Evolutionary conservation across 2,113 vertebrate genomes (phyloP).

Genomic region (Cervus canadensis): DNA sequence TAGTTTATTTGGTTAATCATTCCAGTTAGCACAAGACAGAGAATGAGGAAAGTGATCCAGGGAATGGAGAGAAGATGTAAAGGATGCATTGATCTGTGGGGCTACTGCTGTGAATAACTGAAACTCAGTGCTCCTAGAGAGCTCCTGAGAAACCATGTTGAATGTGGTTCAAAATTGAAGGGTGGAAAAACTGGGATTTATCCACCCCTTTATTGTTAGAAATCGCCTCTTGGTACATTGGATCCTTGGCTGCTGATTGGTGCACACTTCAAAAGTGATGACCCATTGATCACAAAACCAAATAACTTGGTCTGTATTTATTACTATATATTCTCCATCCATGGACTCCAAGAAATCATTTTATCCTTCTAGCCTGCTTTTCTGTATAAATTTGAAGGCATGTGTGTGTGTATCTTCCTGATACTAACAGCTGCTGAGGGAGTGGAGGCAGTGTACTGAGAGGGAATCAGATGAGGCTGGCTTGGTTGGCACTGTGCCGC

Average conservation of each 20-base stretch:
- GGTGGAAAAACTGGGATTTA: background rate
- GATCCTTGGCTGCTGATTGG: background rate
- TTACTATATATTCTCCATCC: background rate
- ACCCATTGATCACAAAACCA: background rate
- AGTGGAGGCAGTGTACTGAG: background rate
- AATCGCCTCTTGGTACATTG: background rate
- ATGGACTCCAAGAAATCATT: background rate
- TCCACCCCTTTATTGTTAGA: background rate
- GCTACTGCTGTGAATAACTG: background rate
- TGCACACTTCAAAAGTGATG: background rate
- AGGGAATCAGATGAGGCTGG: background rate
- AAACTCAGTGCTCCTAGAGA: background rate
- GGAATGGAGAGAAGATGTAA: background rate
- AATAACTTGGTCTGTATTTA: background rate
- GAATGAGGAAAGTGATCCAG: background rate
- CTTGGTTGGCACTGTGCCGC: slow-evolving; percentile 18
- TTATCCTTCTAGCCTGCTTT: background rate
- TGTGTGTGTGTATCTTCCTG: slow-evolving; percentile 24
- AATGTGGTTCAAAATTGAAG: background rate
- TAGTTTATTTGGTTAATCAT: background rate
- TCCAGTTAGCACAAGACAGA: background rate
- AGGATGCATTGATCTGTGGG: background rate
- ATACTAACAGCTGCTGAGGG: background rate
- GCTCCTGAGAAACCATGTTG: background rate
- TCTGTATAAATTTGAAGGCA: background rate